A percentile compares a stretch with the other conserved stretches of the same genome.
These are phyloP conservation scores for Strix aluco DNA, from an alignment of 2,113 vertebrate genomes.

Conservation along the genomic window DNA sequence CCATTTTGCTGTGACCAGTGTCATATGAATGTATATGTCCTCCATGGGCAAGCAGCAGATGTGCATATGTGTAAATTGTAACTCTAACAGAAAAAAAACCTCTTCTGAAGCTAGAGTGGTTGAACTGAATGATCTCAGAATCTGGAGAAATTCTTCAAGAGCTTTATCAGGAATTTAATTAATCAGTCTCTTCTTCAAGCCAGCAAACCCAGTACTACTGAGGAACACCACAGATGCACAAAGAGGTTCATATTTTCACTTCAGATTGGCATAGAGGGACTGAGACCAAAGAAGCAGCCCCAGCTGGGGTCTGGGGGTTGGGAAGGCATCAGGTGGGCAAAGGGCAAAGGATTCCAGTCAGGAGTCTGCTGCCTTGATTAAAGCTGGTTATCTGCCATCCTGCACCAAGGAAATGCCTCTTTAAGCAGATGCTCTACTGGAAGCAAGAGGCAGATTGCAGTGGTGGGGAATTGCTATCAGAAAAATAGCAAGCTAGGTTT, in stretches of 20 bases:
- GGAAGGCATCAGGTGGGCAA: background rate
- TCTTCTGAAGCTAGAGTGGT: fast-evolving
- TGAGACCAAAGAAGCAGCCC: background rate
- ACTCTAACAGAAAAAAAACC: background rate
- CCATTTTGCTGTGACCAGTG: background rate
- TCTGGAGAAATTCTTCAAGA: background rate
- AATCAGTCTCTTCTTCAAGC: background rate
- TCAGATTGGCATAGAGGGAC: background rate
- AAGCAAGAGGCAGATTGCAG: background rate
- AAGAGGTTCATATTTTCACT: background rate
- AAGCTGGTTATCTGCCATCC: background rate
- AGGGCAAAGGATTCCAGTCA: background rate
- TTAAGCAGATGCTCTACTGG: background rate
- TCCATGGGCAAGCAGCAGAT: background rate
- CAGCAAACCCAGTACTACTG: background rate
- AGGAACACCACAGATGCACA: background rate
- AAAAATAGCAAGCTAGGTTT: background rate
- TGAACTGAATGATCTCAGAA: background rate
- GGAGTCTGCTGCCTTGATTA: background rate
- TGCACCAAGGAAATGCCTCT: background rate
- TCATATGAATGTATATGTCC: background rate
- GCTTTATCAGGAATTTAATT: background rate
- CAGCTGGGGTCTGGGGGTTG: background rate
- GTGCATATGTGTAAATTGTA: background rate
- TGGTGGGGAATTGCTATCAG: background rate